Conservation (phyloP, 1,140 invertebrate species). For the Tetramorium alpestre region DNA sequence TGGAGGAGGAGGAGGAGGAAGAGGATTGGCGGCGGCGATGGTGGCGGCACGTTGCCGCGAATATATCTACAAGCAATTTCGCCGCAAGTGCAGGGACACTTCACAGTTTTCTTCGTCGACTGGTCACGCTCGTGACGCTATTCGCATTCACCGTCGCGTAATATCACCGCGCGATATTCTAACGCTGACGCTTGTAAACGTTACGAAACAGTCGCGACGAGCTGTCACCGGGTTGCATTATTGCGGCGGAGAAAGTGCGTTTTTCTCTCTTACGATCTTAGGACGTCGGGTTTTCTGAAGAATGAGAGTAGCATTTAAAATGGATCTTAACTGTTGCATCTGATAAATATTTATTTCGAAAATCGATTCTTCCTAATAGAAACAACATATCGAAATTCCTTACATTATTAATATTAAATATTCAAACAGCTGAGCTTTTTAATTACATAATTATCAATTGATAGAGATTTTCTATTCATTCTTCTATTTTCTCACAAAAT, state of each 20-base stretch:
- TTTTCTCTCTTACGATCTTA: not conserved
- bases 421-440: not conserved
- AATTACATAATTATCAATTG: not conserved
- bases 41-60: not conserved
- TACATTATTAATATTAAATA: not conserved
- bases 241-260: not conserved
- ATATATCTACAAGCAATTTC: constrained; percentile 45
- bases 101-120: not conserved
- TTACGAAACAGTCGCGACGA: not conserved
- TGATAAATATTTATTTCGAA: not conserved
- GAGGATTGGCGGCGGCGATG: not conserved
- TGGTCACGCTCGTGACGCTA: constrained; percentile 7
- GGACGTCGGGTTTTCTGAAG: not conserved
- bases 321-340: not conserved
- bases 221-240: constrained; percentile 21
- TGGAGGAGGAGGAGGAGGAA: not conserved
- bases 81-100: not conserved
- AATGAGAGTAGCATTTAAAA: not conserved
- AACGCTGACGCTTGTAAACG: not conserved
- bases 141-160: constrained; percentile 29
- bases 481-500: not conserved
- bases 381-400: not conserved
- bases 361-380: not conserved
- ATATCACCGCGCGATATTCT: constrained; percentile 29
- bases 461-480: not conserved